Percentiles rank a stretch among this genome's conserved stretches.
Evolutionary conservation across 2,113 vertebrate genomes (phyloP).

Genomic region (Microcebus griseorufus): DNA sequence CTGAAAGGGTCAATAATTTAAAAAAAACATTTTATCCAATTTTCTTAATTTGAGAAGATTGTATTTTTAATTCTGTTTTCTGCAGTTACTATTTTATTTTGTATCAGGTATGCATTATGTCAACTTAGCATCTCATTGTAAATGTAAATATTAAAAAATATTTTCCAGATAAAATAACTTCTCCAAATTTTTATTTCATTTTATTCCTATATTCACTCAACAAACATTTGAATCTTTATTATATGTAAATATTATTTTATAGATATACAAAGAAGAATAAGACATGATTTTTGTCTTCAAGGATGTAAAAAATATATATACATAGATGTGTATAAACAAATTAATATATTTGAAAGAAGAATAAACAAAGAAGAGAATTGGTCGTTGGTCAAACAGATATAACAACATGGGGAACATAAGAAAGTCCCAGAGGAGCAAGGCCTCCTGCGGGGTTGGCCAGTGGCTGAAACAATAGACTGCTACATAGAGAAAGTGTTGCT

Average conservation of each 20-base stretch:
- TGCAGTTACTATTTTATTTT: background rate
- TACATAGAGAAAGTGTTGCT: background rate
- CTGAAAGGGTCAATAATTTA: background rate
- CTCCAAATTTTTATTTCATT: constrained; percentile 16
- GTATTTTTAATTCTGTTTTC: background rate
- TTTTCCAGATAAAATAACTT: background rate
- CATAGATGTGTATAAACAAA: background rate
- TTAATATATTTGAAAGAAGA: background rate
- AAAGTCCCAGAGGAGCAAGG: background rate
- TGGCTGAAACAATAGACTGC: background rate
- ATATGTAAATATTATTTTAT: background rate
- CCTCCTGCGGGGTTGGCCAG: background rate
- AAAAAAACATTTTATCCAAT: background rate
- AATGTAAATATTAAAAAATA: constrained; percentile 27
- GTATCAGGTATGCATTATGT: background rate
- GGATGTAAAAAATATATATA: background rate
- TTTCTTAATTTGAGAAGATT: background rate
- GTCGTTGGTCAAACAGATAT: background rate
- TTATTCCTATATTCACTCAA: constrained; percentile 16
- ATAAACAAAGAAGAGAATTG: background rate
- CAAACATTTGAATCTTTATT: constrained; percentile 1
- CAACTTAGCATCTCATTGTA: background rate
- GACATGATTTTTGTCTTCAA: constrained; percentile 10
- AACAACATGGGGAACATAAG: background rate
- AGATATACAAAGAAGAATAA: background rate